Percentiles rank a stretch among this genome's conserved stretches.
These are phyloP conservation scores for Vidua chalybeata DNA, from an alignment of 2,113 vertebrate species.

Conservation along the genomic window DNA sequence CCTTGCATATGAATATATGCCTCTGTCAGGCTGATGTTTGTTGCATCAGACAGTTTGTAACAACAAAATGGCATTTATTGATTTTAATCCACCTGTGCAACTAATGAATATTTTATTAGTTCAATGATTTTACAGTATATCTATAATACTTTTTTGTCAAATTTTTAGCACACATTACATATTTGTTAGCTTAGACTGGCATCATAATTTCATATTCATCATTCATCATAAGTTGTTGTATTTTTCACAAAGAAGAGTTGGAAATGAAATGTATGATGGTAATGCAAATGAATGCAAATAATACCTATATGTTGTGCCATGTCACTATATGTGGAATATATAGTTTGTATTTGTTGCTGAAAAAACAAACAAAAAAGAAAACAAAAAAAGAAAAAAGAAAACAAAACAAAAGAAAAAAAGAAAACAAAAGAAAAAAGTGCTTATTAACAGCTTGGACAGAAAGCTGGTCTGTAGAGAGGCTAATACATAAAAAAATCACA, in stretches of 20 bases:
- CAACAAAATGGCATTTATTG: slow-evolving; percentile 48
- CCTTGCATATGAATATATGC: neutral
- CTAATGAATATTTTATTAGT: slow-evolving; percentile 55
- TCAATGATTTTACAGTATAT: neutral
- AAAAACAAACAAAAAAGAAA: neutral
- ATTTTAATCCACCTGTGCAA: slow-evolving; percentile 57
- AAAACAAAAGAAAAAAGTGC: neutral
- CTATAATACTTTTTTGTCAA: neutral
- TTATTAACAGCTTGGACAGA: neutral
- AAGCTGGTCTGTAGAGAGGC: neutral
- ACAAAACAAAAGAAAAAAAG: neutral
- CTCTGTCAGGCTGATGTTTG: slow-evolving; percentile 14
- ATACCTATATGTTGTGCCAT: neutral
- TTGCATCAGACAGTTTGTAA: slow-evolving; percentile 25
- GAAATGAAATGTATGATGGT: neutral
- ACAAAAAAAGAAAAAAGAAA: neutral
- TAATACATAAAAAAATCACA: neutral
- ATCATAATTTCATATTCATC: neutral
- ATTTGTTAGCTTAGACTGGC: neutral
- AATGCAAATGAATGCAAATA: neutral
- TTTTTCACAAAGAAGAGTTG: neutral
- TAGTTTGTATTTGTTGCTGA: neutral
- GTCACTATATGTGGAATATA: neutral
- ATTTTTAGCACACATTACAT: neutral
- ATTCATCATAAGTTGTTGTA: neutral